Percentiles rank a stretch among this genome's conserved stretches.
Conservation (phyloP, 2,888 invertebrate species). For the Onchidella celtica region DNA sequence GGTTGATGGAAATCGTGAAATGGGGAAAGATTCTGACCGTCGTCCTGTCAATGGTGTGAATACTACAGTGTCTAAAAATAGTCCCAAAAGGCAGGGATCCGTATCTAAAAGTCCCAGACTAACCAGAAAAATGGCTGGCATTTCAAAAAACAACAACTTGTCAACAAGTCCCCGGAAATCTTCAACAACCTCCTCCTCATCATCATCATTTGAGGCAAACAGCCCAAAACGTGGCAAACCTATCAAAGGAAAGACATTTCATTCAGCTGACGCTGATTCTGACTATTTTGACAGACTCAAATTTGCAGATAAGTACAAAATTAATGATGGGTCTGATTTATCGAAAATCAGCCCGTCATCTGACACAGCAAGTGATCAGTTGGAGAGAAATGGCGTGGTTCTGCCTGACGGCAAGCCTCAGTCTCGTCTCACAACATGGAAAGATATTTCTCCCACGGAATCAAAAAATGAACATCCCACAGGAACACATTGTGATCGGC, state of each 20-base stretch:
- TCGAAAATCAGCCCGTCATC: neutral
- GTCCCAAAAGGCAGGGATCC: slow-evolving; percentile 39
- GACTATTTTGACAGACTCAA: slow-evolving; percentile 33
- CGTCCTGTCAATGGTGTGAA: neutral
- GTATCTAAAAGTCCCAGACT: slow-evolving; percentile 38
- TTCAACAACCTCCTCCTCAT: slow-evolving; percentile 53
- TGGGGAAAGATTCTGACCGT: neutral
- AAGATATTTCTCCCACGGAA: slow-evolving; percentile 68
- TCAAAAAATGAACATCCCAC: slow-evolving; percentile 41
- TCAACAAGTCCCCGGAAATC: slow-evolving; percentile 41
- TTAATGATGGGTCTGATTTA: slow-evolving; percentile 7
- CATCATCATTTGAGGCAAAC: slow-evolving; percentile 47
- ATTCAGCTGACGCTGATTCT: neutral
- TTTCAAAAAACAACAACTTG: slow-evolving; percentile 22
- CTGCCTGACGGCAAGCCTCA: neutral
- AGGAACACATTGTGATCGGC: neutral
- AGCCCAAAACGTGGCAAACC: slow-evolving; percentile 22
- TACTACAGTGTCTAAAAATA: slow-evolving; percentile 13
- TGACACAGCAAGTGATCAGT: neutral
- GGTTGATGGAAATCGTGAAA: neutral
- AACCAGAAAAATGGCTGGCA: slow-evolving; percentile 31
- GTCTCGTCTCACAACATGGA: slow-evolving; percentile 59
- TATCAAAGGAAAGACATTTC: slow-evolving; percentile 11
- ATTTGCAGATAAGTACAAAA: slow-evolving; percentile 38
- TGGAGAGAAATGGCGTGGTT: neutral